Conservation (phyloP, 92 coral and sea anemone species). For the Chrysogorgia sp. region DNA sequence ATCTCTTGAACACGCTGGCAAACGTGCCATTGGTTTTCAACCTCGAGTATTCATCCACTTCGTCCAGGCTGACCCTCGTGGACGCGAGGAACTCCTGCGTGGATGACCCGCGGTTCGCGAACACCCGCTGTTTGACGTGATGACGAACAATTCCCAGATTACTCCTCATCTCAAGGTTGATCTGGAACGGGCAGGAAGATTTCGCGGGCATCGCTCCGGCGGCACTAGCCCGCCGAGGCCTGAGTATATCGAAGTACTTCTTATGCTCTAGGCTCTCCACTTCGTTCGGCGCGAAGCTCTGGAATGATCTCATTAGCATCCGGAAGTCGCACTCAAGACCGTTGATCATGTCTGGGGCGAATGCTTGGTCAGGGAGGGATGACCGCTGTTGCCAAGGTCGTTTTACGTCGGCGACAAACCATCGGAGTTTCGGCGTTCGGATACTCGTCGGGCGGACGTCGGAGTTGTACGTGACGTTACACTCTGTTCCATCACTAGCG, state of each 20-base stretch:
- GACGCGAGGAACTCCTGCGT: constrained; percentile 32
- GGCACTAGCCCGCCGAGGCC: constrained; percentile 49
- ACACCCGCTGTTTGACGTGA: constrained; percentile 64
- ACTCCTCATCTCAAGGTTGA: constrained; percentile 76
- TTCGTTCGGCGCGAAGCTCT: constrained; percentile 45
- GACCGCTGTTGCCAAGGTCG: constrained; percentile 78
- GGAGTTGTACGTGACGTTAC: constrained; percentile 36
- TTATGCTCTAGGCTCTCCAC: constrained; percentile 76
- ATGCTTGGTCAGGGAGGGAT: constrained; percentile 32
- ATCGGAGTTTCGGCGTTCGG: constrained; percentile 76
- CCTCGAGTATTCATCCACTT: constrained; percentile 86
- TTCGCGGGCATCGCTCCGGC: background rate
- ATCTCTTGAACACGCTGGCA: constrained; percentile 77
- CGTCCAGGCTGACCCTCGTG: constrained; percentile 61
- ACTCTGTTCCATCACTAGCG: constrained; percentile 34
- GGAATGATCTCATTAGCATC: constrained; percentile 61
- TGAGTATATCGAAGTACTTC: constrained; percentile 69
- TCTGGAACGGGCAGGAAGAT: constrained; percentile 62
- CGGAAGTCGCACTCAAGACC: constrained; percentile 91
- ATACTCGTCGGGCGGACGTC: constrained; percentile 46
- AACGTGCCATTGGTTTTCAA: constrained; percentile 75
- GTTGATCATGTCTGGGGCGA: constrained; percentile 61
- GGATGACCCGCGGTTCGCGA: constrained; percentile 9
- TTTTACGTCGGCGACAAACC: constrained; percentile 90
- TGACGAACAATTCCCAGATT: constrained; percentile 83